Evolutionary conservation across 2,888 invertebrate species (phyloP).

Genomic region (Proisotoma minuta): DNA sequence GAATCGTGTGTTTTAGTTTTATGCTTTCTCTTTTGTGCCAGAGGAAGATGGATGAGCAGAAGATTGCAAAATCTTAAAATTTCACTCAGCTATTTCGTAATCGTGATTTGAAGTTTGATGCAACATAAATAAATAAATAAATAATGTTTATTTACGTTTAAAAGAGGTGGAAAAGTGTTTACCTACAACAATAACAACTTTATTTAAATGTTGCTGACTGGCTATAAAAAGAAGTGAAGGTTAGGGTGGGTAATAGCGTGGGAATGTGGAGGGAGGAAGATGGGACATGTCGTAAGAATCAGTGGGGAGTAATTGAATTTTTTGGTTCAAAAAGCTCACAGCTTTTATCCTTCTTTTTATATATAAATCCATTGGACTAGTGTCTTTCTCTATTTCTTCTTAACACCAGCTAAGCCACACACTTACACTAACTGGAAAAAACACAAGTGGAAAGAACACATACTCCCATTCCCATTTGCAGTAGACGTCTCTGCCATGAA

Average conservation of each 20-base stretch:
- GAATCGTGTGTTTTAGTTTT: no score
- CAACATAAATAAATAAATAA: not conserved
- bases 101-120: no score
- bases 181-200: no score
- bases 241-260: not conserved
- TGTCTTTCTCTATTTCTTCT: not conserved
- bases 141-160: no score
- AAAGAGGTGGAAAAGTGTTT: no score
- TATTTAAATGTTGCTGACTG: no score
- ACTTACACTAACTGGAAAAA: no score
- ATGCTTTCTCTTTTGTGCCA: not conserved
- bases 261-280: not conserved
- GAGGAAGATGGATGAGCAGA: not conserved
- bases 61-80: no score
- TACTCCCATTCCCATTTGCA: not conserved
- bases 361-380: not conserved
- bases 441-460: not conserved
- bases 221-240: no score
- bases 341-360: not conserved
- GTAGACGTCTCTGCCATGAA: not conserved
- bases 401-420: no score
- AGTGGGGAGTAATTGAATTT: constrained; percentile 19
- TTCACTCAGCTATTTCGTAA: no score
- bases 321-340: constrained; percentile 12
- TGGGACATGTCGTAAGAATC: constrained; percentile 8